Conservation (phyloP, 2,888 invertebrate genomes). For the Diabrotica balteata region DNA sequence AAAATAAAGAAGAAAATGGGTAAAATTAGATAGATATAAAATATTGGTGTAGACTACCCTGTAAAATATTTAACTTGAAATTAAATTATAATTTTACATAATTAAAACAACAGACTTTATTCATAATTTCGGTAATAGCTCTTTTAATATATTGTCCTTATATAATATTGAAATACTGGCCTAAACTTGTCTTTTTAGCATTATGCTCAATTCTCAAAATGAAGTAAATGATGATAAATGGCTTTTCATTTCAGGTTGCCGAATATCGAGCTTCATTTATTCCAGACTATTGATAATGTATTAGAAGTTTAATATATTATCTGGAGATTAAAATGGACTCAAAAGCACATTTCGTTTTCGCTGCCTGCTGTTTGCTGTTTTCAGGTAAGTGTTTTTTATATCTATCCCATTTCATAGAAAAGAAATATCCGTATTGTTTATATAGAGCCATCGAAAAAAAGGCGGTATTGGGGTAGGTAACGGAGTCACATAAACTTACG, state of each 20-base stretch:
- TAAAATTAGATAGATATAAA: no score
- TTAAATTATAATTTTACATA: no score
- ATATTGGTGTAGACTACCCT: no score
- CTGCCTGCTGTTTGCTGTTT: slow-evolving; percentile 40
- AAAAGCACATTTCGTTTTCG: slow-evolving; percentile 29
- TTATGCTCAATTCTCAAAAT: not conserved
- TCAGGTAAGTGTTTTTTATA: slow-evolving; percentile 37
- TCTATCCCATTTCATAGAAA: not conserved
- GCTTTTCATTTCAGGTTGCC: slow-evolving; percentile 31
- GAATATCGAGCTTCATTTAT: slow-evolving; percentile 11
- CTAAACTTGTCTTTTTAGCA: not conserved
- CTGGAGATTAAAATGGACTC: slow-evolving; percentile 39
- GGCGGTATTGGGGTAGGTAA: not conserved
- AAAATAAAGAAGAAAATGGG: no score
- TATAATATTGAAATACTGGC: not conserved
- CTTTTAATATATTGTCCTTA: no score
- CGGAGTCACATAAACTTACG: not conserved
- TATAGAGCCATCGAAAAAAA: not conserved
- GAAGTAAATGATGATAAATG: slow-evolving; percentile 28
- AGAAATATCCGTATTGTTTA: not conserved
- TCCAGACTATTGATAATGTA: slow-evolving; percentile 34
- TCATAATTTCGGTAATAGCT: no score
- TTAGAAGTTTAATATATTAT: slow-evolving; percentile 31
- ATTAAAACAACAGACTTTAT: no score
- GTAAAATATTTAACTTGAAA: no score